Percentiles rank a stretch among this genome's conserved stretches.
phyloP scores from a whole-genome alignment of 2,797 vertebrate species.

The Garrulus glandarius region DNA sequence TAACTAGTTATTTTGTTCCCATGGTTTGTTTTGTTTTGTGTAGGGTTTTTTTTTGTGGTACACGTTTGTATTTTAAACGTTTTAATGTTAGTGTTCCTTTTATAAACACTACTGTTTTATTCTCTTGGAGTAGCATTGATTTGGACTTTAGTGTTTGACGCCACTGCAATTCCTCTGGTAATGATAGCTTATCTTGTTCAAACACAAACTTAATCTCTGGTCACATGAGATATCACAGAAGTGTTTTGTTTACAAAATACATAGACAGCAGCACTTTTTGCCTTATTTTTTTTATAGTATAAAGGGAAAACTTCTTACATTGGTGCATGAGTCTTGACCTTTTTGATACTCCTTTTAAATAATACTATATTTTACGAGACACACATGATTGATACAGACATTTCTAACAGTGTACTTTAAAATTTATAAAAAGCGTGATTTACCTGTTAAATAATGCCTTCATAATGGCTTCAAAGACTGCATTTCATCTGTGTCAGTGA shows the following conservation, averaged over 20 bases:
- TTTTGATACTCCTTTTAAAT: not conserved
- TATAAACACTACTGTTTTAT: not conserved
- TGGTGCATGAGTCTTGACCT: not conserved
- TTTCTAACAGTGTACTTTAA: not conserved
- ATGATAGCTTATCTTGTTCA: not conserved
- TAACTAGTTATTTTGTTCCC: not conserved
- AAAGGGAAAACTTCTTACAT: not conserved
- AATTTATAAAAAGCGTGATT: not conserved
- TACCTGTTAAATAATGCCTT: not conserved
- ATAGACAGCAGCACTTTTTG: not conserved
- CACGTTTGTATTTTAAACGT: not conserved
- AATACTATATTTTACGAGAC: not conserved
- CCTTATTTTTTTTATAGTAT: not conserved
- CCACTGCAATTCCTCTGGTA: not conserved
- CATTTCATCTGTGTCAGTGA: not conserved
- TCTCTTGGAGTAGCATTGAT: not conserved
- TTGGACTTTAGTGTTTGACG: not conserved
- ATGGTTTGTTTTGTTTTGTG: not conserved
- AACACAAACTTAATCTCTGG: not conserved
- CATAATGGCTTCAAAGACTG: not conserved
- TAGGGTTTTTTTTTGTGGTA: fast-evolving
- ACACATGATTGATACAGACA: fast-evolving
- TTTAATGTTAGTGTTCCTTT: not conserved
- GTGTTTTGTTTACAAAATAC: not conserved
- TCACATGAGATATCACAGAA: not conserved